Conservation (phyloP, 2,797 vertebrate genomes). For the Cyprinodon diabolis region DNA sequence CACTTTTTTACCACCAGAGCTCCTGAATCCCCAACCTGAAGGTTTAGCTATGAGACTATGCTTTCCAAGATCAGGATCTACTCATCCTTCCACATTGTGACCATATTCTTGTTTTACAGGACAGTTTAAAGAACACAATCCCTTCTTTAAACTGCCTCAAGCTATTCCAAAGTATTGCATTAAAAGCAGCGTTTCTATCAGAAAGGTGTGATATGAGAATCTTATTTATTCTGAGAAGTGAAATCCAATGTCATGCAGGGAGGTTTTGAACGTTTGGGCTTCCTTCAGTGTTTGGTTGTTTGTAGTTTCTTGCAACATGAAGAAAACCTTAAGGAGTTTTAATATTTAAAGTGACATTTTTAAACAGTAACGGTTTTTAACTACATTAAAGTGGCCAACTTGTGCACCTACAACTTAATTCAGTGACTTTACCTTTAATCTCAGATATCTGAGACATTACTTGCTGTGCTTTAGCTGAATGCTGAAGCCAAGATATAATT, state of each 20-base stretch:
- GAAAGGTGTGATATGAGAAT: too few relatives aligned
- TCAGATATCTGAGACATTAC: background rate
- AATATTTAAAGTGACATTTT: background rate
- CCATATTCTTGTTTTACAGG: constrained; percentile 18
- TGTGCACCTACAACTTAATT: background rate
- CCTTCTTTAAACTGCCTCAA: background rate
- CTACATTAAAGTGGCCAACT: background rate
- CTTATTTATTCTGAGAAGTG: background rate
- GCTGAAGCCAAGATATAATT: background rate
- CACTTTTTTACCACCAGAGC: constrained; percentile 74
- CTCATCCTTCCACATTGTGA: constrained; percentile 51
- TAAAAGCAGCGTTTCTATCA: background rate
- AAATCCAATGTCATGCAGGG: background rate
- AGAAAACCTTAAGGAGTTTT: background rate
- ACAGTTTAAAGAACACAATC: background rate
- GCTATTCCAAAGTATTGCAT: too few relatives aligned
- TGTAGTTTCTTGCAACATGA: background rate
- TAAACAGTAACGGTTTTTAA: background rate
- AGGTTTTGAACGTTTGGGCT: background rate
- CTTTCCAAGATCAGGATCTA: constrained; percentile 43
- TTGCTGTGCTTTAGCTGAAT: background rate
- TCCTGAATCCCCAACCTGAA: constrained; percentile 35
- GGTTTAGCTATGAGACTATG: constrained; percentile 56
- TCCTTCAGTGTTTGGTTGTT: background rate
- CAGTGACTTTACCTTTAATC: background rate